These are phyloP conservation scores for Sarotherodon lohbergeri DNA, from an alignment of 2,113 vertebrate genomes.

Conservation along the genomic window DNA sequence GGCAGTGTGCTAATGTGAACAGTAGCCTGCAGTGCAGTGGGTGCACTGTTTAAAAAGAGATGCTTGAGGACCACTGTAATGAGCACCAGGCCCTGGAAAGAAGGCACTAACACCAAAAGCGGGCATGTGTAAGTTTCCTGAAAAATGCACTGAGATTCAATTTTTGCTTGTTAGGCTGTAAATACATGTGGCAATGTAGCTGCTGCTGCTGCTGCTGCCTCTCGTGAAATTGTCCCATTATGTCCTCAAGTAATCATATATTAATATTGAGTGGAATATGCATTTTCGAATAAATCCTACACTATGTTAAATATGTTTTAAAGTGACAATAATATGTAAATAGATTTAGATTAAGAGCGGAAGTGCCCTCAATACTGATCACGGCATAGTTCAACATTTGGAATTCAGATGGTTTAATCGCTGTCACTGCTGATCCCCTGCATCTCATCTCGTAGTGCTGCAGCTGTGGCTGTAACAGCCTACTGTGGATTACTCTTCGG, in stretches of 20 bases:
- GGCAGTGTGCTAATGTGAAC: conserved; percentile 59
- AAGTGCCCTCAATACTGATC: neutral
- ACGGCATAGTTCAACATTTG: neutral
- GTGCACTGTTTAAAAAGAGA: conserved; percentile 61
- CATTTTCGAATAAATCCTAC: neutral
- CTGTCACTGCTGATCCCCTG: neutral
- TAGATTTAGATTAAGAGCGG: neutral
- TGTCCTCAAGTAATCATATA: neutral
- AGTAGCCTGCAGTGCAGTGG: conserved; percentile 63
- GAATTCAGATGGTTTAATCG: neutral
- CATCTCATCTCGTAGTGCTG: neutral
- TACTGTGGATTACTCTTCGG: conserved; percentile 40
- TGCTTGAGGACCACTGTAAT: conserved; percentile 60
- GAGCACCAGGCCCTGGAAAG: conserved; percentile 32
- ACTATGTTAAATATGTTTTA: neutral
- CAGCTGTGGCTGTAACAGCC: conserved; percentile 34
- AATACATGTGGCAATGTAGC: neutral
- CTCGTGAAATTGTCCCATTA: neutral
- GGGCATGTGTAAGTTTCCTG: neutral
- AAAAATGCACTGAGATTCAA: neutral
- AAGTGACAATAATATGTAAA: neutral
- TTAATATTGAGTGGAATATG: neutral
- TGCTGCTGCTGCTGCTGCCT: neutral
- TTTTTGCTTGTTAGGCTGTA: neutral
- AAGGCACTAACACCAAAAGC: conserved; percentile 12